phyloP scores from a whole-genome alignment of 2,797 vertebrate species.

The Echeneis naucrates region DNA sequence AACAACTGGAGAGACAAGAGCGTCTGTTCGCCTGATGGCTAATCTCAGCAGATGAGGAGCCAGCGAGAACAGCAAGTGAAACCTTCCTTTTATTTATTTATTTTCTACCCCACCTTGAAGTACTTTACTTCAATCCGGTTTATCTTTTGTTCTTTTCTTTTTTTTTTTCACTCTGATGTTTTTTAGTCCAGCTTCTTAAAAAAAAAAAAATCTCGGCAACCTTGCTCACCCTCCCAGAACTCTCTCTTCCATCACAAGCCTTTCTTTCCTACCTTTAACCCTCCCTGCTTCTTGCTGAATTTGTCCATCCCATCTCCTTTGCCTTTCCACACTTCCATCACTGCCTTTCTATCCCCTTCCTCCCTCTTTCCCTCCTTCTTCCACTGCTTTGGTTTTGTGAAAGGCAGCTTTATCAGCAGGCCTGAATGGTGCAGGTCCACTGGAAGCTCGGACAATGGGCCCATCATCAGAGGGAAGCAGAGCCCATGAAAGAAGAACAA shows the following conservation, averaged over 20 bases:
- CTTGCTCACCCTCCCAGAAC: conserved; percentile 41
- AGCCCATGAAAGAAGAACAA: conserved; percentile 81
- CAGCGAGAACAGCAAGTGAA: conserved; percentile 7
- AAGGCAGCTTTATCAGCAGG: conserved; percentile 78
- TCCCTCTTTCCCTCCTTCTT: conserved; percentile 57
- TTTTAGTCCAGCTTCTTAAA: conserved; percentile 24
- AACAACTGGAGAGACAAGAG: conserved; percentile 48
- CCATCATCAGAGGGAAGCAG: conserved; percentile 82
- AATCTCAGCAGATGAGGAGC: conserved; percentile 49
- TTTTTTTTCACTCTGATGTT: not conserved
- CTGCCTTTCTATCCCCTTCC: conserved; percentile 57
- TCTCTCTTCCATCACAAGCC: conserved; percentile 32
- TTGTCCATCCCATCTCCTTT: conserved; percentile 65
- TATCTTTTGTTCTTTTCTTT: conserved; percentile 45
- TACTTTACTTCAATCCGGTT: conserved; percentile 25
- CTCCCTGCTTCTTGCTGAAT: conserved; percentile 36
- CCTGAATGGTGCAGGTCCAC: conserved; percentile 79
- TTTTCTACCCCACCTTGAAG: conserved; percentile 46
- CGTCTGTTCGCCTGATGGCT: conserved; percentile 51
- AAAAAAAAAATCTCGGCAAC: conserved; percentile 40
- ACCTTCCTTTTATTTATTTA: conserved; percentile 35
- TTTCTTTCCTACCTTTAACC: conserved; percentile 56
- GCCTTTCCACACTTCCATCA: conserved; percentile 77
- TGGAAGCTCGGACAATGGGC: conserved; percentile 78
- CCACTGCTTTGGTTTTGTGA: conserved; percentile 66